These are phyloP conservation scores for Bos javanicus DNA, from an alignment of 2,113 vertebrate species.

Conservation along the genomic window DNA sequence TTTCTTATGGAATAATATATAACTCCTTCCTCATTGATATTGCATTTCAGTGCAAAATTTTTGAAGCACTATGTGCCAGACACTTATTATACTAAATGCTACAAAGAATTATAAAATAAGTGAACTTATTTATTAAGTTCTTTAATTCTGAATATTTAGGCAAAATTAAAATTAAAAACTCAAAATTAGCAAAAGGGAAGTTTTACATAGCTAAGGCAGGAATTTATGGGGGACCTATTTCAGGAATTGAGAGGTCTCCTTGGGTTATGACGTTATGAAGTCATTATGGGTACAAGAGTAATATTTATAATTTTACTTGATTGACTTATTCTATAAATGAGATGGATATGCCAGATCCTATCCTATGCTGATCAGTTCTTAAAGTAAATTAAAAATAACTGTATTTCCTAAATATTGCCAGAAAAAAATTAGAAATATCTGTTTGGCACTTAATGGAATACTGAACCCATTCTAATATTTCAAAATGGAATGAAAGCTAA, in stretches of 20 bases:
- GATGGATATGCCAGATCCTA: background rate
- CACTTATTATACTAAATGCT: background rate
- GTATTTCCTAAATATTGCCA: background rate
- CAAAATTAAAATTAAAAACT: background rate
- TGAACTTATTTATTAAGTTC: background rate
- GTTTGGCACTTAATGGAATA: background rate
- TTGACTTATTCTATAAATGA: background rate
- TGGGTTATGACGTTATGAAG: background rate
- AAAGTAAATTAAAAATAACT: background rate
- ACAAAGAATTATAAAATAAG: background rate
- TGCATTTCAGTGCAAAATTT: background rate
- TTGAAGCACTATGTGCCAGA: background rate
- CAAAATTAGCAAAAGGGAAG: background rate
- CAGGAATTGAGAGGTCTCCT: background rate
- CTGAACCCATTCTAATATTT: background rate
- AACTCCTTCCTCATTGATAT: background rate
- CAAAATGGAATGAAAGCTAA: background rate
- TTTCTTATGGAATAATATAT: background rate
- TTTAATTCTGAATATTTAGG: background rate
- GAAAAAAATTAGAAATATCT: background rate
- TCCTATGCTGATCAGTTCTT: background rate
- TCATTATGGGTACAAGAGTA: background rate
- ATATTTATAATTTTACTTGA: background rate
- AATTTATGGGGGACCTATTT: background rate
- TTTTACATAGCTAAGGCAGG: background rate